These are phyloP conservation scores for Berghia stephanieae DNA, from an alignment of 1,140 invertebrate genomes.

Conservation along the genomic window DNA sequence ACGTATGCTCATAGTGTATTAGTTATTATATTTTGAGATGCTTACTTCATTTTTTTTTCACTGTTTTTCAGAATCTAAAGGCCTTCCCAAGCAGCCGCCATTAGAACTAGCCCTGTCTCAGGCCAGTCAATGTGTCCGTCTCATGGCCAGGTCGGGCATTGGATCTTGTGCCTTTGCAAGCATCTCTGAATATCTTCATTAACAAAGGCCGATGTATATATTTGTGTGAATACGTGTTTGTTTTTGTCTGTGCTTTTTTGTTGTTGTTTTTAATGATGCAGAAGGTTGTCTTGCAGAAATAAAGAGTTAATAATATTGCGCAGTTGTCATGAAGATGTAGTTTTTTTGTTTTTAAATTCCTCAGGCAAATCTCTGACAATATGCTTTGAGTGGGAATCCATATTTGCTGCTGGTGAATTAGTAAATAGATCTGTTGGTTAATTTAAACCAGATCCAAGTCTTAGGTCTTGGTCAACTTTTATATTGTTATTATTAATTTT, in stretches of 20 bases:
- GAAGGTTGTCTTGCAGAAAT: background rate
- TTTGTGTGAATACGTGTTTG: constrained; percentile 10
- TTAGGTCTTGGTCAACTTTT: too few species aligned
- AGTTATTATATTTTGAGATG: too few species aligned
- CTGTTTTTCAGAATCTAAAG: constrained; percentile 81
- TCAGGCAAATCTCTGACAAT: too few species aligned
- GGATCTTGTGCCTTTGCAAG: constrained; percentile 94
- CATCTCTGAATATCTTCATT: constrained; percentile 63
- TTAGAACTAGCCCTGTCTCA: constrained; percentile 91
- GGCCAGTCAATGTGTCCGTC: constrained; percentile 83
- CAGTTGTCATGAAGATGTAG: constrained; percentile 28
- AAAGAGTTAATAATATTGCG: background rate
- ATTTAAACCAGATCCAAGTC: too few species aligned
- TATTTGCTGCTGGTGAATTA: too few species aligned
- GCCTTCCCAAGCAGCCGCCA: constrained; percentile 86
- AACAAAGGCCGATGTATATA: constrained; percentile 36
- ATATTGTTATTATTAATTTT: too few species aligned
- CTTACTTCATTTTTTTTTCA: background rate
- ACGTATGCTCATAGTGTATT: too few species aligned
- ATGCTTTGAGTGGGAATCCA: too few species aligned
- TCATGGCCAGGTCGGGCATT: constrained; percentile 89
- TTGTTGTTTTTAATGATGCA: background rate
- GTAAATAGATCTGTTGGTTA: too few species aligned
- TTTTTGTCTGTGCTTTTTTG: background rate
- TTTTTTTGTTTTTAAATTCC: constrained; percentile 55